These are phyloP conservation scores for Drosophila tristis DNA, from an alignment of 1,140 invertebrate genomes.

Conservation along the genomic window DNA sequence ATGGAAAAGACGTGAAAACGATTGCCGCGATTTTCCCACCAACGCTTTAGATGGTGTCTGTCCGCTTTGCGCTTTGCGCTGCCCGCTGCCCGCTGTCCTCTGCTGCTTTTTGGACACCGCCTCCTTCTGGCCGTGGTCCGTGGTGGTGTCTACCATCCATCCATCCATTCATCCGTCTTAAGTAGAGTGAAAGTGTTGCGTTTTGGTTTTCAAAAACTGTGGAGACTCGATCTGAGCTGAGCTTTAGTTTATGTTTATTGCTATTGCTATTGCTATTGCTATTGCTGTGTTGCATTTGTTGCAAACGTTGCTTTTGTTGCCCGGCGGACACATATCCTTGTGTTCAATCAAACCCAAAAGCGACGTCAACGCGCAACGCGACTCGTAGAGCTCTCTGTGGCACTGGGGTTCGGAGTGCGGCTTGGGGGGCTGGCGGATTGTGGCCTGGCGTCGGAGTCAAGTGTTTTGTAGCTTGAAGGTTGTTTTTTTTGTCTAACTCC, in stretches of 20 bases:
- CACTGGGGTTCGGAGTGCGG: too few species aligned
- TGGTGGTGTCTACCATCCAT: not conserved
- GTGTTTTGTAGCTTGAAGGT: conserved; percentile 81
- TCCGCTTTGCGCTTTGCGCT: too few species aligned
- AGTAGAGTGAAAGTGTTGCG: conserved; percentile 83
- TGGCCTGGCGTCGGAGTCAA: conserved; percentile 61
- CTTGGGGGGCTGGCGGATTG: not conserved
- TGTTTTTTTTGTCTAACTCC: conserved; percentile 73
- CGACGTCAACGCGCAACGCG: conserved; percentile 65
- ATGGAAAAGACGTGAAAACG: conserved; percentile 64
- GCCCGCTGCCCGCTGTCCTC: not conserved
- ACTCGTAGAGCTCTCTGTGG: conserved; percentile 1
- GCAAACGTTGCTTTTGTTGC: conserved; percentile 15
- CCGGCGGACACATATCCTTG: conserved; percentile 82
- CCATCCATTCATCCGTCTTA: conserved; percentile 63
- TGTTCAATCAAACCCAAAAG: conserved; percentile 81
- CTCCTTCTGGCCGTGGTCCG: conserved; percentile 17
- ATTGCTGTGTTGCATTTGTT: conserved; percentile 4
- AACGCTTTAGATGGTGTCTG: conserved; percentile 74
- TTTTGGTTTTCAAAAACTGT: conserved; percentile 71
- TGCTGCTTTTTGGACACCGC: conserved; percentile 6
- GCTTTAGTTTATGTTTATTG: conserved; percentile 66
- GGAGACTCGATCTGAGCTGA: conserved; percentile 29
- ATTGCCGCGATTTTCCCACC: conserved; percentile 74
- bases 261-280: conserved; percentile 43